These are phyloP conservation scores for Xylocopa sonorina DNA, from an alignment of 1,140 invertebrate genomes.

Conservation along the genomic window DNA sequence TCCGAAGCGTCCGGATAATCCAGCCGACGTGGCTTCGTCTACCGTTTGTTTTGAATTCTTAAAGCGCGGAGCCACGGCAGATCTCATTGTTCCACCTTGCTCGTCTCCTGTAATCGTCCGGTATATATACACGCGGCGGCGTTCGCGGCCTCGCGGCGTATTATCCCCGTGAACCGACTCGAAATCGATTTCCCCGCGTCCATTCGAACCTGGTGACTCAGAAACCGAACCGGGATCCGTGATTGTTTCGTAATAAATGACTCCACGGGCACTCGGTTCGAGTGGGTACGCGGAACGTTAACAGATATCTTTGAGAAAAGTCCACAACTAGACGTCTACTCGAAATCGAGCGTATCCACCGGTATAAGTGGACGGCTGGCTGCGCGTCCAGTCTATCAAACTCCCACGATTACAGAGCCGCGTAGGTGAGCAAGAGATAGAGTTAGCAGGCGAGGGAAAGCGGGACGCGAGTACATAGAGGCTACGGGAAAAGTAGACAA, in stretches of 20 bases:
- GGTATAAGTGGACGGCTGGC: background rate
- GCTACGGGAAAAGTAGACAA: constrained; percentile 69
- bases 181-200: constrained; percentile 34
- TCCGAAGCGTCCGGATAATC: constrained; percentile 45
- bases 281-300: too few species aligned
- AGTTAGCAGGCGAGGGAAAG: constrained; percentile 12
- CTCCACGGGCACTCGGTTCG: too few species aligned
- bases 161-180: background rate
- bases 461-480: constrained; percentile 9
- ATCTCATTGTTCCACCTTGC: constrained; percentile 26
- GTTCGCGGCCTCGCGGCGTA: background rate
- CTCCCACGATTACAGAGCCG: background rate
- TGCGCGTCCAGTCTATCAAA: background rate
- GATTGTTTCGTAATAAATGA: background rate
- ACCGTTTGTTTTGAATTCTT: constrained; percentile 59
- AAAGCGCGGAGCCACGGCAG: constrained; percentile 18
- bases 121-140: too few species aligned
- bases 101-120: background rate
- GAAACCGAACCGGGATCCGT: background rate
- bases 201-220: background rate
- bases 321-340: too few species aligned
- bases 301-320: too few species aligned
- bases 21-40: constrained; percentile 20
- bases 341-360: background rate
- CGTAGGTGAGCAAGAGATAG: constrained; percentile 15